Conservation (phyloP, 2,113 vertebrate species). For the Rana temporaria region DNA sequence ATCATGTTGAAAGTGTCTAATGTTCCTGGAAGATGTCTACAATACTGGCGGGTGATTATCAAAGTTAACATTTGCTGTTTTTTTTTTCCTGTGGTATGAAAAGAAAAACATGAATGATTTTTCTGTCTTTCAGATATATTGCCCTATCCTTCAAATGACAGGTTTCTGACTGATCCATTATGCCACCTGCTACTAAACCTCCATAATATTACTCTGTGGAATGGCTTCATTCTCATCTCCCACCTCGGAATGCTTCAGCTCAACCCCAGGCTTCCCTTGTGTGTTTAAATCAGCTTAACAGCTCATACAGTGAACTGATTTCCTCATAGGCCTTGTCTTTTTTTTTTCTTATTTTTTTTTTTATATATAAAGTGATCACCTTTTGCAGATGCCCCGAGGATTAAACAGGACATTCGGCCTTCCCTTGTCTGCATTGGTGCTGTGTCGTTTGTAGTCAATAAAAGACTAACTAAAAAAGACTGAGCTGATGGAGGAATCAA, state of each 20-base stretch:
- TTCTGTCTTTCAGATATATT: constrained; percentile 80
- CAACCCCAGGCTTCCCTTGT: constrained; percentile 88
- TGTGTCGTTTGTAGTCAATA: constrained; percentile 97
- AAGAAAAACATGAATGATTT: constrained; percentile 68
- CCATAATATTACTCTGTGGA: constrained; percentile 86
- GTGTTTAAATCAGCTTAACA: constrained; percentile 97
- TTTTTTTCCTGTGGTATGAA: constrained; percentile 67
- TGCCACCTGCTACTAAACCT: constrained; percentile 84
- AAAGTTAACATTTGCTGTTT: constrained; percentile 64
- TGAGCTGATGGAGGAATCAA: constrained; percentile 97
- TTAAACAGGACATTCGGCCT: constrained; percentile 92
- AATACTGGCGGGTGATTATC: constrained; percentile 65
- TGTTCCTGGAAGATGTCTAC: constrained; percentile 56
- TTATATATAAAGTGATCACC: constrained; percentile 88
- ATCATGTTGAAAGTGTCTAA: constrained; percentile 47
- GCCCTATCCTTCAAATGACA: constrained; percentile 80
- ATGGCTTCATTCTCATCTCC: constrained; percentile 85
- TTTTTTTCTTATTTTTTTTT: neutral
- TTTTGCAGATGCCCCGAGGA: constrained; percentile 93
- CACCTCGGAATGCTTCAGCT: constrained; percentile 85
- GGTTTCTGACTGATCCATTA: constrained; percentile 82
- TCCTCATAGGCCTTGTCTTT: constrained; percentile 94
- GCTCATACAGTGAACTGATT: constrained; percentile 90
- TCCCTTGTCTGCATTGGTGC: constrained; percentile 83
- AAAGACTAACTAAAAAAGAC: constrained; percentile 99